These are phyloP conservation scores for Allygus modestus DNA, from an alignment of 2,888 invertebrate species.

Conservation along the genomic window DNA sequence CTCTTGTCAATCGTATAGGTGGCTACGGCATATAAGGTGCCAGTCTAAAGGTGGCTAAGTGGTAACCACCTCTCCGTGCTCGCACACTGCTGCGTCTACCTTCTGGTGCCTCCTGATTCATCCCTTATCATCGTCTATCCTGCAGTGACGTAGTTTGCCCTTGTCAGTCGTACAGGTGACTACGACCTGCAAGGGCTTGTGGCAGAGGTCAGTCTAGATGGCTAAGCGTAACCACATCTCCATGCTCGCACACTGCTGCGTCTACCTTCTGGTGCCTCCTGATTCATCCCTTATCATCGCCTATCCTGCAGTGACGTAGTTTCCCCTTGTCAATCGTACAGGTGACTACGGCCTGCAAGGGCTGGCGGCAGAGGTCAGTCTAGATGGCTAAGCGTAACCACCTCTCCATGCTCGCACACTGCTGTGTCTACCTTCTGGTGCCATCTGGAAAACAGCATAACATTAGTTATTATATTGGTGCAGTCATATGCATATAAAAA, in stretches of 20 bases:
- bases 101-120: conserved; percentile 62
- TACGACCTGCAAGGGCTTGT: background rate
- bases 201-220: conserved; percentile 7
- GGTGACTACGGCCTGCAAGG: background rate
- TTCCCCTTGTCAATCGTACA: conserved; percentile 36
- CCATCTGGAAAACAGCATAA: conserved; percentile 59
- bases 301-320: background rate
- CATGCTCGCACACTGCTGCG: conserved; percentile 65
- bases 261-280: conserved; percentile 64
- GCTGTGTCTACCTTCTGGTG: conserved; percentile 66
- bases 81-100: conserved; percentile 67
- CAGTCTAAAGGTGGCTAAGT: background rate
- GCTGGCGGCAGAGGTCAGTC: conserved; percentile 8
- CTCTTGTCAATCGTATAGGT: conserved; percentile 35
- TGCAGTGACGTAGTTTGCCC: conserved; percentile 1
- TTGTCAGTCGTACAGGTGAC: conserved; percentile 21
- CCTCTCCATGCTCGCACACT: conserved; percentile 66
- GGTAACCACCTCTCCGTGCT: conserved; percentile 65
- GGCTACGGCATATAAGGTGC: background rate
- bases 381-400: conserved; percentile 63
- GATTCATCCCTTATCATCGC: too few species aligned
- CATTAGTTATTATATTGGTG: too few species aligned
- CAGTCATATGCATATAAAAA: too few species aligned
- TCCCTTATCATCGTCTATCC: too few species aligned
- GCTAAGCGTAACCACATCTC: conserved; percentile 64